Evolutionary conservation across 2,113 vertebrate genomes (phyloP).

Genomic region (Phyllostomus hastatus): DNA sequence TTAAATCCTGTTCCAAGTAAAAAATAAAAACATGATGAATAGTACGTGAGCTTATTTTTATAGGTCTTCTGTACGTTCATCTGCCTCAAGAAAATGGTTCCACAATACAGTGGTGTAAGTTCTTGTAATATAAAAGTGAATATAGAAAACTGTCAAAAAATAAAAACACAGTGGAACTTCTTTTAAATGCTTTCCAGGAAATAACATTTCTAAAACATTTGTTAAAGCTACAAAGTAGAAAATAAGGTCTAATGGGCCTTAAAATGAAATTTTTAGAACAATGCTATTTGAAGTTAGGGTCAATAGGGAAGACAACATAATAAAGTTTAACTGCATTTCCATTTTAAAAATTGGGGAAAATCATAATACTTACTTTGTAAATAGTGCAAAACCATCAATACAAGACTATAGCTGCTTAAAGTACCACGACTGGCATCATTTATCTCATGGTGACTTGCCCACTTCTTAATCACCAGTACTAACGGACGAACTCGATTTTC

Average conservation of each 20-base stretch:
- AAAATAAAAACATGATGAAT: slow-evolving; percentile 13
- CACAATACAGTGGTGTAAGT: background rate
- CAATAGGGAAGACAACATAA: slow-evolving; percentile 22
- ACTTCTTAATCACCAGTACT: slow-evolving; percentile 94
- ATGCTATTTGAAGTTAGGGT: background rate
- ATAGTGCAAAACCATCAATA: slow-evolving; percentile 97
- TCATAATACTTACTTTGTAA: slow-evolving; percentile 94
- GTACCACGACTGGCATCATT: slow-evolving; percentile 98
- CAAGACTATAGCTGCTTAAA: slow-evolving; percentile 96
- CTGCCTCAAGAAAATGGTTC: slow-evolving; percentile 45
- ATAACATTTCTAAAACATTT: slow-evolving; percentile 28
- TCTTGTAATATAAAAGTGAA: slow-evolving; percentile 43
- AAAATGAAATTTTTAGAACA: slow-evolving; percentile 44
- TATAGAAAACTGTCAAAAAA: slow-evolving; percentile 48
- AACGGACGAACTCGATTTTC: slow-evolving; percentile 93
- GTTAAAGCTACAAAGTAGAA: slow-evolving; percentile 20
- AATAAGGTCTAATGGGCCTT: background rate
- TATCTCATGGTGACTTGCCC: slow-evolving; percentile 91
- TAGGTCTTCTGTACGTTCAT: background rate
- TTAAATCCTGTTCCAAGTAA: background rate
- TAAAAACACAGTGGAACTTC: slow-evolving; percentile 40
- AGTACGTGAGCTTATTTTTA: slow-evolving; percentile 62
- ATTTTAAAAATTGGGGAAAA: slow-evolving; percentile 35
- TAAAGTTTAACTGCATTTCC: slow-evolving; percentile 53
- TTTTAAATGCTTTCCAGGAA: slow-evolving; percentile 48